These are phyloP conservation scores for Xiphophorus couchianus DNA, from an alignment of 2,113 vertebrate genomes.

Conservation along the genomic window DNA sequence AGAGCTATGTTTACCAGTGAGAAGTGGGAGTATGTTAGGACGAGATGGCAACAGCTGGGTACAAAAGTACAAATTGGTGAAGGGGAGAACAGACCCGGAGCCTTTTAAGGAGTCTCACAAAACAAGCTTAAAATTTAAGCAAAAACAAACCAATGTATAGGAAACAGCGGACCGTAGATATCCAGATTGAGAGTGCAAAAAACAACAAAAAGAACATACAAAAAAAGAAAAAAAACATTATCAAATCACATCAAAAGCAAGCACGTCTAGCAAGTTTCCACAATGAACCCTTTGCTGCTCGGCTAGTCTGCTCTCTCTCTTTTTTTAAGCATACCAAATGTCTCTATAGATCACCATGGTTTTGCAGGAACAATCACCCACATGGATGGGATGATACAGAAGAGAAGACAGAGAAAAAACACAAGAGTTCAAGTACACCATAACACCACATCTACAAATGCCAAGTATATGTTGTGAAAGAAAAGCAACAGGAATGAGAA, in stretches of 20 bases:
- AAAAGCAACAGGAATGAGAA: slow-evolving; percentile 43
- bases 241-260: slow-evolving; percentile 63
- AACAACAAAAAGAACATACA: slow-evolving; percentile 38
- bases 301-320: slow-evolving; percentile 80
- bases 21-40: neutral
- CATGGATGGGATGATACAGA: slow-evolving; percentile 87
- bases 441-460: slow-evolving; percentile 68
- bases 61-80: neutral
- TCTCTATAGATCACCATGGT: slow-evolving; percentile 88
- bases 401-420: slow-evolving; percentile 76
- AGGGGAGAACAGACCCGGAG: neutral
- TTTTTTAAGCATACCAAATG: slow-evolving; percentile 85
- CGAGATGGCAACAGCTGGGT: neutral
- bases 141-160: slow-evolving; percentile 81
- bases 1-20: neutral
- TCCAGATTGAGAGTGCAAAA: slow-evolving; percentile 83
- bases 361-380: slow-evolving; percentile 90
- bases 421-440: slow-evolving; percentile 75
- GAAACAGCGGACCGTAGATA: slow-evolving; percentile 77
- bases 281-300: slow-evolving; percentile 56
- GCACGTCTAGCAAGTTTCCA: slow-evolving; percentile 58
- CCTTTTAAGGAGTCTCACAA: slow-evolving; percentile 66
- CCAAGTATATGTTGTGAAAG: slow-evolving; percentile 53
- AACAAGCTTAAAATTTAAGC: slow-evolving; percentile 77
- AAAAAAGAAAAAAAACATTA: slow-evolving; percentile 46